Evolutionary conservation across 2,113 vertebrate species (phyloP), one percentile per base, ranked within the genome.

Genomic region (Phrynocephalus versicolor): DNA sequence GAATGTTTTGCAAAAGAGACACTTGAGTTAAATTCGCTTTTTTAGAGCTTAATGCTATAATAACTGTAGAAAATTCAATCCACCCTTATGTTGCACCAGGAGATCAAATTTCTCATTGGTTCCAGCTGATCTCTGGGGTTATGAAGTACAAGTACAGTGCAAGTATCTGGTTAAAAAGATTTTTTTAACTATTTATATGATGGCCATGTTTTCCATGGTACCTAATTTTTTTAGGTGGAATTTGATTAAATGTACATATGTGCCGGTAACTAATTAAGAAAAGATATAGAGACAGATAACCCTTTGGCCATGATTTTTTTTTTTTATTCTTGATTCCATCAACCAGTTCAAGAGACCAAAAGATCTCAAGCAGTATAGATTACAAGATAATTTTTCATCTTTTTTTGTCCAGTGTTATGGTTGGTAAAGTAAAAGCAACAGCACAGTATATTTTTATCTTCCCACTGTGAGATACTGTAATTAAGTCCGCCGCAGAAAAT

Each of bases 41-140:
- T 83, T 30, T 27, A 39, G 57, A 41, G 81, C 70, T 39, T 62
- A 74, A 83, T 83, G 70, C 21, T 83, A 27, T 62, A 73, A 62
- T 41, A 10, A 70, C 55, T 70, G 27, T 55, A 83, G 81, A 70
- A 83, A 83, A 83, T 83, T 83, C 70, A 83, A 83, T 73, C 81
- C 72, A 60, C n/a, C 69, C 25, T n/a, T 73, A 35, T 73, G 55
- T 39, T 73, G 57, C 73, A 62, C 33, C 57, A n/a, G 25, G 33
- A 60, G 81, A 73, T 83, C 55, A 74, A 23, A 27, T 83, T 74
- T 74, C 81, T 83, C 55, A 74, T 83, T 73, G 57, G 55, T 83
- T 83, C 70, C 57, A 74, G 81, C 57, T 74, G 81, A 83, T 83
- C 55, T n/a, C 70, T 27, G 18, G 23, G n/a, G 67, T 39, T 82